phyloP scores from a whole-genome alignment of 2,888 invertebrate species.

The Macrophya annulata region DNA sequence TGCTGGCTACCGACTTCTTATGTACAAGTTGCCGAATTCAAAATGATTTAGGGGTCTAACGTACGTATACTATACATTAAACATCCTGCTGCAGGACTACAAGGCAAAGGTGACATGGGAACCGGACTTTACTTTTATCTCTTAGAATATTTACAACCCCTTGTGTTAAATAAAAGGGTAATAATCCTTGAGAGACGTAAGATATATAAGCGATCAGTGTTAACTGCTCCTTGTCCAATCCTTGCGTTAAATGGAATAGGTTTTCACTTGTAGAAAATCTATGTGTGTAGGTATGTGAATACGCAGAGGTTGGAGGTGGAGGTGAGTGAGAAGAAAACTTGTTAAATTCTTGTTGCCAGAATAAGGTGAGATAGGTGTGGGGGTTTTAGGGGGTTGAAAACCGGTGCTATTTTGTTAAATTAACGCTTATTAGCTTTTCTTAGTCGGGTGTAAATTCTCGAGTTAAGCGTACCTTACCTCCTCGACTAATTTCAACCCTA shows the following conservation, averaged over 20 bases:
- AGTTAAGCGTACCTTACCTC: constrained; percentile 61
- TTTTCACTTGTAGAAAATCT: not conserved
- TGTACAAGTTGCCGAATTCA: not conserved
- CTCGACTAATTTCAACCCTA: constrained; percentile 64
- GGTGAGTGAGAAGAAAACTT: not conserved
- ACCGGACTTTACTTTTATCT: constrained; percentile 18
- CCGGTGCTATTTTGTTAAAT: constrained; percentile 69
- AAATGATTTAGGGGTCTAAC: constrained; percentile 65
- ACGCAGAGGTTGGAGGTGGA: not conserved
- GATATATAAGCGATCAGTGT: not conserved
- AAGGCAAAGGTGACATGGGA: not conserved
- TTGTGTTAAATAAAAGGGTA: not conserved
- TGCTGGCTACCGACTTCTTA: constrained; percentile 14
- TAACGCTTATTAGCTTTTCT: constrained; percentile 72
- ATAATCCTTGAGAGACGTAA: not conserved
- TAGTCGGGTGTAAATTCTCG: constrained; percentile 65
- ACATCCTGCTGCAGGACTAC: not conserved
- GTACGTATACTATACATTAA: constrained; percentile 55
- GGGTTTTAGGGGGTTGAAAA: constrained; percentile 7
- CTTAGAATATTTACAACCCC: constrained; percentile 39
- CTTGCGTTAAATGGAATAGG: not conserved
- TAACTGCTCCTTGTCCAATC: not conserved
- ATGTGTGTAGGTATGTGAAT: not conserved
- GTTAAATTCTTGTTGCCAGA: constrained; percentile 43
- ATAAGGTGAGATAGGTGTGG: constrained; percentile 8